Evolutionary conservation across 2,888 invertebrate genomes (phyloP), one percentile per base, ranked within the genome.

Genomic region (Melinopterus prodromus): DNA sequence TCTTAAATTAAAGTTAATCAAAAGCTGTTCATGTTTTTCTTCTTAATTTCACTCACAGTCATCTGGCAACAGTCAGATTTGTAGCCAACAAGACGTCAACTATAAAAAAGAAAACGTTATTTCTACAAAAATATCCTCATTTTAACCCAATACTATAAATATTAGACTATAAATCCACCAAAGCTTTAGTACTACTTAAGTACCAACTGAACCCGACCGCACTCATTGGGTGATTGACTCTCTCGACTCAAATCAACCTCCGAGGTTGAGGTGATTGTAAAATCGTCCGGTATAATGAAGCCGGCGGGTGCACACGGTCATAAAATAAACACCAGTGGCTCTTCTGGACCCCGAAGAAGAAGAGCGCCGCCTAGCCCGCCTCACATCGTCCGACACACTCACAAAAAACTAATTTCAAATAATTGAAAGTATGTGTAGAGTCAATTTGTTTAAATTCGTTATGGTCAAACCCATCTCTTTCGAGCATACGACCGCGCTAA

Each of bases 401-500:
- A 72, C 71, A 87, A 87, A 87, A 87, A 87, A 86, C 85, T 86
- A 85, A 87, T 87, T 86, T 86, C 83, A 85, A 86, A 86, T 87
- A 87, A 87, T 87, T 87, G 87, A 87, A 87, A 87, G 87, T 87
- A 86, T 84, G 86, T 86, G 86, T 86, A 84, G 82, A 86, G 86
- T 87, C 87, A 87, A 88, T 88, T 88, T 88, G 87, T 88, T 87
- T 86, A 87, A 87, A 88, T 88, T 88, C 87, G 88, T 84, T 82
- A 87, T 85, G 88, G 87, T 87, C 76, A 69, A 26, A 78, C 78
- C 71, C 78, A 53, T 53, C 53, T 53, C 53, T 53, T 26, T 6
- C 12, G 53, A 53, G 53, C 53, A 53, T 53, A 53, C 53, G 53
- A 53, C 53, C 53, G 53, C 53, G 53, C 5, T 53, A 53, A 53